phyloP scores from a whole-genome alignment of 2,113 vertebrate species.

The Pogona vitticeps region DNA sequence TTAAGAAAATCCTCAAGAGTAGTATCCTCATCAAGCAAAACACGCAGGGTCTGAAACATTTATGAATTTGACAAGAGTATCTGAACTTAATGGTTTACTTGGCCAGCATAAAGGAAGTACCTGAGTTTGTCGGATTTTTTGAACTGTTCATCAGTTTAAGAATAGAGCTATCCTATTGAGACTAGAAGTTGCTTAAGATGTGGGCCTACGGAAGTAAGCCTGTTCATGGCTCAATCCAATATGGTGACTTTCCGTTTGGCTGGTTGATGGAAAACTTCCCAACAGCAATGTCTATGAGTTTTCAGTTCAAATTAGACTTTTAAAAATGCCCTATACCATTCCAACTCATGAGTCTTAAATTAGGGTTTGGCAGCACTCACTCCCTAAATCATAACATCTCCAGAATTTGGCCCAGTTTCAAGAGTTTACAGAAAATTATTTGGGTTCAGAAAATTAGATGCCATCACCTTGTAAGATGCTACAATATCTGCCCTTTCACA shows the following conservation, averaged over 20 bases:
- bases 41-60: too few species aligned
- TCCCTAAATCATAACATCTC: not conserved
- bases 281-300: not conserved
- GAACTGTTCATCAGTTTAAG: not conserved
- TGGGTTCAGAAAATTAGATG: slow-evolving; percentile 36
- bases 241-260: not conserved
- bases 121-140: not conserved
- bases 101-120: not conserved
- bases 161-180: not conserved
- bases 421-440: slow-evolving; percentile 11
- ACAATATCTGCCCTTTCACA: not conserved
- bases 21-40: too few species aligned
- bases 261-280: not conserved
- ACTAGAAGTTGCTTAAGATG: not conserved
- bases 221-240: not conserved
- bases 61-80: too few species aligned
- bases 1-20: too few species aligned
- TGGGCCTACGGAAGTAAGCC: not conserved
- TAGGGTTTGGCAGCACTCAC: not conserved
- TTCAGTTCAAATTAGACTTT: not conserved
- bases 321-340: not conserved
- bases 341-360: not conserved
- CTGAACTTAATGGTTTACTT: not conserved
- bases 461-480: slow-evolving; percentile 25
- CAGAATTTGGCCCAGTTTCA: not conserved